phyloP scores from a whole-genome alignment of 2,797 vertebrate species.

The Eulemur albifrons region DNA sequence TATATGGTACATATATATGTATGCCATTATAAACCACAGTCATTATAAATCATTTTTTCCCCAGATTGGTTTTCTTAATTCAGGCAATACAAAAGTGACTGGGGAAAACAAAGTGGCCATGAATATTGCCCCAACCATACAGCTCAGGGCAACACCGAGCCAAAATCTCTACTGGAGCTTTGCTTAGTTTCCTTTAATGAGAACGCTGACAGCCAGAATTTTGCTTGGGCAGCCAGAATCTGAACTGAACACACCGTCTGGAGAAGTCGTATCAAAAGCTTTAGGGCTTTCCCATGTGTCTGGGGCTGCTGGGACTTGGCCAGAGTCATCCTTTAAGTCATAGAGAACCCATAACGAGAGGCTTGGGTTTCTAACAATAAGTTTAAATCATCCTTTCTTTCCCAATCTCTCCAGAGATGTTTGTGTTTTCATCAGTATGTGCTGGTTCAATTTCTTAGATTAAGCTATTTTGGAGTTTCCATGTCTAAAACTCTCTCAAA shows the following conservation, averaged over 20 bases:
- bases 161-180: not conserved
- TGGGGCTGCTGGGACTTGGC: not conserved
- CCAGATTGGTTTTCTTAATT: conserved; percentile 23
- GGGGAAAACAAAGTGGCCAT: not conserved
- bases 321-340: not conserved
- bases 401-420: not conserved
- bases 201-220: conserved; percentile 8
- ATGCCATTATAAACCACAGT: not conserved
- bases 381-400: not conserved
- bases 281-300: not conserved
- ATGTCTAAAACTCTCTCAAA: not conserved
- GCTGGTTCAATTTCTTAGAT: conserved; percentile 33
- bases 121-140: not conserved
- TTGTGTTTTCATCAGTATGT: not conserved
- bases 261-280: not conserved
- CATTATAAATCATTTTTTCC: not conserved
- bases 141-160: not conserved
- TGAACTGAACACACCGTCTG: not conserved
- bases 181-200: conserved; percentile 28
- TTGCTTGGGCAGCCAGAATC: not conserved
- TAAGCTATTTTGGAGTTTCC: conserved; percentile 47
- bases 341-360: not conserved
- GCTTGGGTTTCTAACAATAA: not conserved
- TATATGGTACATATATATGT: not conserved
- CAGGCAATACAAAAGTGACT: not conserved